Evolutionary conservation across 2,888 invertebrate species (phyloP).

Genomic region (Drosophila bunnanda): DNA sequence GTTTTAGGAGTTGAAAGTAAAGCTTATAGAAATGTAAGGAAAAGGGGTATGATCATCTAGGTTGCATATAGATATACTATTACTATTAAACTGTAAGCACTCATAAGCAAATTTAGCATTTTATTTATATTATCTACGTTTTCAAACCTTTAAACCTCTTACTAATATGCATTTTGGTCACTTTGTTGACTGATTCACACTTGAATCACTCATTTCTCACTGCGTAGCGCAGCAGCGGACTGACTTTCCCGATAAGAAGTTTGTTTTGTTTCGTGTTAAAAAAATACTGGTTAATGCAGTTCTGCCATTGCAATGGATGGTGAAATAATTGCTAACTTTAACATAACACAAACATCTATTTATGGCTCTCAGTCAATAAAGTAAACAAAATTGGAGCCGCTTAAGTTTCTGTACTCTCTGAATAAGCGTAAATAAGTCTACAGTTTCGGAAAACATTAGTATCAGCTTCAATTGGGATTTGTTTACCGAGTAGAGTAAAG

Average conservation of each 20-base stretch:
- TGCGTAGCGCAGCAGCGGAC: not conserved
- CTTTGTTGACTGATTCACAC: not conserved
- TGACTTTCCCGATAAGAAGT: not conserved
- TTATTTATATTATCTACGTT: too few relatives aligned
- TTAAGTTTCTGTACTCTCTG: not conserved
- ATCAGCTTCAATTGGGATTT: not conserved
- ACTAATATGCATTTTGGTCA: not conserved
- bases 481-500: not conserved
- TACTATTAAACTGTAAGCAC: too few relatives aligned
- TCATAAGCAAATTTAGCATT: too few relatives aligned
- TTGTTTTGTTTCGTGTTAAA: not conserved
- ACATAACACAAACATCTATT: not conserved
- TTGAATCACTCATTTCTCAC: not conserved
- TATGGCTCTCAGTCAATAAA: not conserved
- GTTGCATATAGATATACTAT: not conserved
- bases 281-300: not conserved
- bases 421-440: not conserved
- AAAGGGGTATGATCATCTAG: accelerated
- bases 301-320: not conserved
- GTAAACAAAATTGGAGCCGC: not conserved
- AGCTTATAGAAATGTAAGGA: not conserved
- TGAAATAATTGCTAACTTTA: not conserved
- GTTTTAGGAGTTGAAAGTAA: not conserved
- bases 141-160: not conserved
- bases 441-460: not conserved